Evolutionary conservation across 1,140 invertebrate genomes (phyloP).

Genomic region (Solen grandis): DNA sequence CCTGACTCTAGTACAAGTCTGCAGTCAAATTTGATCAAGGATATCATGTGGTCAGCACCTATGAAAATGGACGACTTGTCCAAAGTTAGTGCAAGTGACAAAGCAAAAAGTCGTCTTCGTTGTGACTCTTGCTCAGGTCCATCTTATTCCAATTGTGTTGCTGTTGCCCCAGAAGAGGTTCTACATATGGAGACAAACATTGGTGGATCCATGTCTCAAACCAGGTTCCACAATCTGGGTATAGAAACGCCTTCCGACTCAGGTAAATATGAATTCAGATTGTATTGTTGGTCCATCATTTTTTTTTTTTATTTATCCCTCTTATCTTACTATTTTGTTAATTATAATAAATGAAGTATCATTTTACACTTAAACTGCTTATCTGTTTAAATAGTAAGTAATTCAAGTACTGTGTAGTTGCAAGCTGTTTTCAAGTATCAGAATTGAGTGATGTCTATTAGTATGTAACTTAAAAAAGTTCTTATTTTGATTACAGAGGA

Average conservation of each 20-base stretch:
- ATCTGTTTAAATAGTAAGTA: no score
- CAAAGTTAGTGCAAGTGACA: slow-evolving; percentile 47
- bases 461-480: no score
- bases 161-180: slow-evolving; percentile 75
- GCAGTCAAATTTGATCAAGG: slow-evolving; percentile 81
- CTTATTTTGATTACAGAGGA: slow-evolving; percentile 68
- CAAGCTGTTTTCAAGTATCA: no score
- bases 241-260: slow-evolving; percentile 93
- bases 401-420: no score
- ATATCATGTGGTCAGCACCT: slow-evolving; percentile 87
- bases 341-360: neutral
- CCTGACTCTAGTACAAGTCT: slow-evolving; percentile 54
- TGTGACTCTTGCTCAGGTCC: slow-evolving; percentile 51
- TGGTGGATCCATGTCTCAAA: slow-evolving; percentile 80
- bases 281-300: neutral
- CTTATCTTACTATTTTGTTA: neutral
- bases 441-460: no score
- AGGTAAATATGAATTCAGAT: slow-evolving; percentile 85
- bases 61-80: slow-evolving; percentile 48
- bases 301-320: neutral
- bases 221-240: slow-evolving; percentile 84
- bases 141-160: slow-evolving; percentile 35
- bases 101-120: slow-evolving; percentile 16
- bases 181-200: slow-evolving; percentile 63
- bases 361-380: no score